Evolutionary conservation across 2,797 vertebrate species (phyloP).

Genomic region (Microctenopoma lineatum): DNA sequence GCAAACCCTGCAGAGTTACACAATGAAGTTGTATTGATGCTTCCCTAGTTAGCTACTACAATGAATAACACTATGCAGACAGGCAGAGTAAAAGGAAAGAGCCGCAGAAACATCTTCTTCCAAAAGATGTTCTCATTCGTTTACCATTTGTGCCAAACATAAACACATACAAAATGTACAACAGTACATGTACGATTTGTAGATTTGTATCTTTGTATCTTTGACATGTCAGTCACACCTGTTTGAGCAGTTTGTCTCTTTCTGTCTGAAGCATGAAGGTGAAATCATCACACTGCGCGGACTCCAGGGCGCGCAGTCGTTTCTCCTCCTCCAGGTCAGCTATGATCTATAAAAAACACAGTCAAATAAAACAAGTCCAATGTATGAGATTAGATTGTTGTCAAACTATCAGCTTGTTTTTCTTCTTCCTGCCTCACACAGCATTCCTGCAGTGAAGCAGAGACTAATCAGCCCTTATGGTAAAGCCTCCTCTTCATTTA

Average conservation of each 20-base stretch:
- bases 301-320: constrained; percentile 87
- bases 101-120: constrained; percentile 12
- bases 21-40: constrained; percentile 45
- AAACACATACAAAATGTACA: neutral
- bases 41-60: constrained; percentile 32
- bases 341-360: constrained; percentile 86
- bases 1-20: constrained; percentile 60
- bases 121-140: constrained; percentile 40
- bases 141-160: neutral
- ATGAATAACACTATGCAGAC: constrained; percentile 10
- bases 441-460: neutral
- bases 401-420: neutral
- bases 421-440: neutral
- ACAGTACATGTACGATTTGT: neutral
- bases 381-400: constrained; percentile 4
- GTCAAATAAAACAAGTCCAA: constrained; percentile 30
- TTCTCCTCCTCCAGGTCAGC: constrained; percentile 95
- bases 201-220: neutral
- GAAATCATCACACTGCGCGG: constrained; percentile 92
- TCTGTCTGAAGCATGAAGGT: constrained; percentile 94
- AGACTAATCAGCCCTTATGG: neutral
- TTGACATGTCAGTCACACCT: constrained; percentile 80
- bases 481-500: constrained; percentile 3
- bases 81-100: constrained; percentile 7
- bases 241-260: constrained; percentile 91